Base-by-base conservation (phyloP, 2,113 vertebrate genomes). In the Syngnathoides biaculeatus region DNA sequence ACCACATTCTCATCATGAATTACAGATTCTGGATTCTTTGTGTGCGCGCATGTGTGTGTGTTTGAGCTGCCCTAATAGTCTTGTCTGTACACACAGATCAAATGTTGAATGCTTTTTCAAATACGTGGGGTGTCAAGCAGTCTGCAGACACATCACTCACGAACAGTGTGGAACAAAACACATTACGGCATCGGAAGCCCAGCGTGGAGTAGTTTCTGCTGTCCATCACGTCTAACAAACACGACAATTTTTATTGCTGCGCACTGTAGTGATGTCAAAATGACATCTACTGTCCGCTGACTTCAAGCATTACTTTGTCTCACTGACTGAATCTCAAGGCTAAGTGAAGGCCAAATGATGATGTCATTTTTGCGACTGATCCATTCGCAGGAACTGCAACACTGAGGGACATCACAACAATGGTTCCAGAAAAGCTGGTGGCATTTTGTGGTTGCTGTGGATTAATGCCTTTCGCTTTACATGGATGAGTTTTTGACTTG, bases 271-370 rank as follows among this genome's bases (percentile, higher is more conserved):
- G 65, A 76, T 64, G 74, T 67, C 48, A 60, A 35, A 73, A 73
- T 43, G 42, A 68, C 73, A 73, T 63, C 57, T 70, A 71, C 74
- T 71, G 81, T 75, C 79, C 74, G 65, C 48, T n/a, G 39, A 76
- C 72, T 73, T 78, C 78, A 84, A 77, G 76, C 77, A 83, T 80
- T 73, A 85, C 58, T 79, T 80, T 75, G 80, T 68, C 75, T 83
- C 75, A 42, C 72, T 27, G 58, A 66, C 64, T 58, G 45, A 58
- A 66, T 50, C 66, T 75, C 61, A 47, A 79, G 75, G 64, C 64
- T 55, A 71, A 39, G 53, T 64, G 76, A 74, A 78, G 69, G 71
- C 75, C 61, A 45, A 52, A 75, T 47, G 45, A 47, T 47, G 14
- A 47, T 47, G 19, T 5, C 15, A 47, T 47, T 47, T 47, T 15